Evolutionary conservation across 2,888 invertebrate species (phyloP).

Genomic region (Nowickia ferox): DNA sequence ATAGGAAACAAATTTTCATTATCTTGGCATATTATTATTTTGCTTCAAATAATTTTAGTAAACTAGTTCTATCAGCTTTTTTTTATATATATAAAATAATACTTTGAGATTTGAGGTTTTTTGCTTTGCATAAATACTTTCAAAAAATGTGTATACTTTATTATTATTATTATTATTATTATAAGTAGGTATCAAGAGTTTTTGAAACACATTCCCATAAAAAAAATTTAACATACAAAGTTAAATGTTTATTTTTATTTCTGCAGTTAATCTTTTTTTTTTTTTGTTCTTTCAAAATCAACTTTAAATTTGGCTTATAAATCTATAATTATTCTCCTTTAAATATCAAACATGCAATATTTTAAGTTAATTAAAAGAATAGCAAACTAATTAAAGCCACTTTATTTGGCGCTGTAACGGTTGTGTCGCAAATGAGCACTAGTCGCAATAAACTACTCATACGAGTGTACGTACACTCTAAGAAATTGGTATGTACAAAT

Average conservation of each 20-base stretch:
- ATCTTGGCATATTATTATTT: too few species aligned
- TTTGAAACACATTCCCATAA: background rate
- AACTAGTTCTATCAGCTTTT: too few species aligned
- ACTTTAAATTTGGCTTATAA: background rate
- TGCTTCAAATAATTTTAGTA: too few species aligned
- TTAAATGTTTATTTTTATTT: background rate
- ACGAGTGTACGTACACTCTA: background rate
- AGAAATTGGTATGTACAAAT: conserved; percentile 4
- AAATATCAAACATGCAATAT: conserved; percentile 34
- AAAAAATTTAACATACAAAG: background rate
- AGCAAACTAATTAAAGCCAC: background rate
- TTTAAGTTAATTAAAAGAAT: conserved; percentile 4
- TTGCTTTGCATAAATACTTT: too few species aligned
- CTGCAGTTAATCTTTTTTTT: background rate
- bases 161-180: too few species aligned
- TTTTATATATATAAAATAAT: too few species aligned
- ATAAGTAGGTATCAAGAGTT: too few species aligned
- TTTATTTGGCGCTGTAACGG: background rate
- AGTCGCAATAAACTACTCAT: conserved; percentile 1
- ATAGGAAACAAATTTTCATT: too few species aligned
- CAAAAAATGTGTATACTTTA: too few species aligned
- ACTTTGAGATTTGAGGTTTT: too few species aligned
- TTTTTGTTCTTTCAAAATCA: background rate
- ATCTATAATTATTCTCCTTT: conserved; percentile 16
- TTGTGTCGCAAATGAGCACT: conserved; percentile 12